A percentile compares a stretch with the other conserved stretches of the same genome.
phyloP scores from a whole-genome alignment of 2,888 invertebrate species.

The Mylabris sibirica region DNA sequence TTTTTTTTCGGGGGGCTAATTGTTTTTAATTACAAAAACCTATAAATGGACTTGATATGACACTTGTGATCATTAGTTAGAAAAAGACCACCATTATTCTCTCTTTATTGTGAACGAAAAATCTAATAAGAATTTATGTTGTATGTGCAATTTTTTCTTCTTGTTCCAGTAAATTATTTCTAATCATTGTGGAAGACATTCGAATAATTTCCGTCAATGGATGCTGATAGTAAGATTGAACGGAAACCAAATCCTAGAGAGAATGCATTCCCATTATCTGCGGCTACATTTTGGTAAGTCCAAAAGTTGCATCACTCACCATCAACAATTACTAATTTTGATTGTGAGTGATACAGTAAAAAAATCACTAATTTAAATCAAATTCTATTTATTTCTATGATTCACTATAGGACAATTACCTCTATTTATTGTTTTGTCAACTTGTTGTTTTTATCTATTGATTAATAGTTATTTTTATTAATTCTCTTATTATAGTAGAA shows the following conservation, averaged over 20 bases:
- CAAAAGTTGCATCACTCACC: not conserved
- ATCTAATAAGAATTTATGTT: not conserved
- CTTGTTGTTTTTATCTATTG: not conserved
- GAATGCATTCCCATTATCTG: slow-evolving; percentile 71
- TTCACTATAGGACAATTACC: not conserved
- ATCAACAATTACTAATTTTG: not conserved
- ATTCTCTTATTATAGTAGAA: not conserved
- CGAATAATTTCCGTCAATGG: slow-evolving; percentile 57
- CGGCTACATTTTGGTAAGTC: slow-evolving; percentile 74
- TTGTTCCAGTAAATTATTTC: not conserved
- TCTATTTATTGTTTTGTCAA: not conserved
- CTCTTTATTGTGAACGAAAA: slow-evolving; percentile 22
- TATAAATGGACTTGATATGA: not conserved
- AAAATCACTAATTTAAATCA: not conserved
- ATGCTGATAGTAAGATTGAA: slow-evolving; percentile 65
- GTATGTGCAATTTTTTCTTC: not conserved
- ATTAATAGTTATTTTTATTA: not conserved
- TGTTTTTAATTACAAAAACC: not conserved
- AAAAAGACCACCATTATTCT: slow-evolving; percentile 26
- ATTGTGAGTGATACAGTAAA: not conserved
- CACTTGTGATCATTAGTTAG: not conserved
- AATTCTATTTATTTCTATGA: not conserved
- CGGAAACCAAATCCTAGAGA: slow-evolving; percentile 71
- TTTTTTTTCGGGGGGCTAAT: not conserved
- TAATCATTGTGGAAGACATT: not conserved